These are phyloP conservation scores for Merops nubicus DNA, from an alignment of 2,113 vertebrate genomes.

Conservation along the genomic window DNA sequence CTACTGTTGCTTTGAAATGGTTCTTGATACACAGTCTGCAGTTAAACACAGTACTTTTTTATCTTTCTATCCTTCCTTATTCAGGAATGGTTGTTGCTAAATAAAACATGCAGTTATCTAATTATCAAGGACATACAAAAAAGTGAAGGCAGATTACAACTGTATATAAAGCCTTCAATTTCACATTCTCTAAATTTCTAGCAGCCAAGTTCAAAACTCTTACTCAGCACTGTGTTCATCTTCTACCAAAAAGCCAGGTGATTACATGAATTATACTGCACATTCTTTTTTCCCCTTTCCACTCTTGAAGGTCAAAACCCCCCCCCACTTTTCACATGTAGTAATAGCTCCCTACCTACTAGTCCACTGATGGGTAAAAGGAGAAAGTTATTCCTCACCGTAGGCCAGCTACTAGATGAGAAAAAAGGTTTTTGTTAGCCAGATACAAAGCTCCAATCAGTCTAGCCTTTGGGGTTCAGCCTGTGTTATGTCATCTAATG, in stretches of 20 bases:
- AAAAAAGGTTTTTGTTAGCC: not conserved
- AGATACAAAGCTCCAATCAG: not conserved
- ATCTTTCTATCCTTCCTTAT: not conserved
- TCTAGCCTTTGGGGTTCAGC: not conserved
- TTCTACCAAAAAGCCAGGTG: not conserved
- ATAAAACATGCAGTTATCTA: not conserved
- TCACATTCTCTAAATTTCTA: not conserved
- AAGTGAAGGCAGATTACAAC: not conserved
- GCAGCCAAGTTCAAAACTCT: not conserved
- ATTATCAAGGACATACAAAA: not conserved
- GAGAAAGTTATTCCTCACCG: not conserved
- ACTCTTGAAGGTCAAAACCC: not conserved
- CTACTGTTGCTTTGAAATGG: not conserved
- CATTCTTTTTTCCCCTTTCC: not conserved
- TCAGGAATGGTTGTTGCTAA: not conserved
- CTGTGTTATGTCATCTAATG: accelerated
- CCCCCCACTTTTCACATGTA: not conserved
- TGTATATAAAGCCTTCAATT: not conserved
- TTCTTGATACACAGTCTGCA: not conserved
- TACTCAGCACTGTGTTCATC: not conserved
- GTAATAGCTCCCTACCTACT: not conserved
- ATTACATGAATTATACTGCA: not conserved
- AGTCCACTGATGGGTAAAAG: not conserved
- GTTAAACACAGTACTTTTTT: not conserved
- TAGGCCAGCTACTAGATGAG: not conserved